These are phyloP conservation scores for Felis chaus DNA, from an alignment of 2,113 vertebrate species.

Conservation along the genomic window DNA sequence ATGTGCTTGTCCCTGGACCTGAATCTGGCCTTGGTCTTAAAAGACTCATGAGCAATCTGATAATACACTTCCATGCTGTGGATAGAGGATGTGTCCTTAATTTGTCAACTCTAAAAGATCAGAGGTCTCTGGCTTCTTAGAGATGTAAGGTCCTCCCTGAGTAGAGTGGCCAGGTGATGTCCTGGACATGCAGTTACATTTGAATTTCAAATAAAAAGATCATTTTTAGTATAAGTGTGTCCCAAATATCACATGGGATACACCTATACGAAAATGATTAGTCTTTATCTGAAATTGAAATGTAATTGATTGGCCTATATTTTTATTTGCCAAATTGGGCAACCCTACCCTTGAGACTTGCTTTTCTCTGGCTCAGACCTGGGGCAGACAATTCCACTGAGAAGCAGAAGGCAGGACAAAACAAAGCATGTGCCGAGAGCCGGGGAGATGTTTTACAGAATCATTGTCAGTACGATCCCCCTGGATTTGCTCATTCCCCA, in stretches of 20 bases:
- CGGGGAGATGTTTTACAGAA: not conserved
- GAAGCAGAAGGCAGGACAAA: not conserved
- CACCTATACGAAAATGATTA: not conserved
- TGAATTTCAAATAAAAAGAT: not conserved
- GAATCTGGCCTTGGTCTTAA: not conserved
- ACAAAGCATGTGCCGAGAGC: not conserved
- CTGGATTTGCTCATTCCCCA: not conserved
- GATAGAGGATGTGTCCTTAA: not conserved
- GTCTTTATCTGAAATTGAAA: not conserved
- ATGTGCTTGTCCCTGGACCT: not conserved
- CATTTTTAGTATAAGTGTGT: not conserved
- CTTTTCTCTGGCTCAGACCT: not conserved
- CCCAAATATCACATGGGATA: not conserved
- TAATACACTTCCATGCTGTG: not conserved
- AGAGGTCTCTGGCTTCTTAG: not conserved
- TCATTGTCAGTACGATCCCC: not conserved
- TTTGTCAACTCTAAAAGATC: not conserved
- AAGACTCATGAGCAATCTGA: not conserved
- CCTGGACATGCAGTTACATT: not conserved
- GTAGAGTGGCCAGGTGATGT: not conserved
- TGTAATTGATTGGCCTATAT: not conserved
- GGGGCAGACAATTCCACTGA: not conserved
- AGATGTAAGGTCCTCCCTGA: not conserved
- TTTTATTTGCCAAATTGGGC: not conserved
- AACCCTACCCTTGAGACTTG: not conserved